Base-by-base conservation (phyloP, 2,797 vertebrate species). In the Alcedo atthis region DNA sequence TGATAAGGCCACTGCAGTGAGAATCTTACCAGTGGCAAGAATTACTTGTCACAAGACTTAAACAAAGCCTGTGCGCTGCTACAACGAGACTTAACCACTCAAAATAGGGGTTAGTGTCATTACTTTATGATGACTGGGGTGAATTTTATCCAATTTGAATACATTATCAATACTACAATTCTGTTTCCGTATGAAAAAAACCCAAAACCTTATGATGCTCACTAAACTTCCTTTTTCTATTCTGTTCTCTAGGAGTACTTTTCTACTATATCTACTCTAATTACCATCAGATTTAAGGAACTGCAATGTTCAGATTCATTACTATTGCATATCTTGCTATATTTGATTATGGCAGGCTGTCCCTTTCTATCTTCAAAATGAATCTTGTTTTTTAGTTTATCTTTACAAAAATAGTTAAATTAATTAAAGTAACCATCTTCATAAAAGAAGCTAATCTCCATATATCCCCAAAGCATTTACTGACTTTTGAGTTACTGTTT, bases 201-300 rank as follows among this genome's bases (percentile, higher is more conserved):
- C 1, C 1, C 20, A 11, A 81, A 61, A 1, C 8, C 13, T 13
- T 59, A 2, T n/a, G 25, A 11, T 19, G 6, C 22, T 78, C 48
- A 42, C 35, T 1, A 2, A 32, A 37, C 28, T 88, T 84, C 54
- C 20, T 43, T 51, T 81, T 90, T 87, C 54, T 64, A 25, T 35
- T 75, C 24, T 0, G 0, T 33, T 77, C 32, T 54, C 18, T 45
- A 18, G 57, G 37, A 71, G 20, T 68, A 37, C 89, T 57, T 48
- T 91, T 89, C 43, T 37, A 75, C 25, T 57, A 4, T 15, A 68
- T 35, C 33, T 91, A 69, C 32, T 81, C 64, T 20, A 59, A 22
- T 55, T 78, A 59, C 26, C 28, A 45, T 71, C 81, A 84, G 13
- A 85, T 81, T 86, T 85, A 92, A 89, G 63, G 48, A 83, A 48